These are phyloP conservation scores for Platorchestia sp. DNA, from an alignment of 1,140 invertebrate genomes.

Conservation along the genomic window DNA sequence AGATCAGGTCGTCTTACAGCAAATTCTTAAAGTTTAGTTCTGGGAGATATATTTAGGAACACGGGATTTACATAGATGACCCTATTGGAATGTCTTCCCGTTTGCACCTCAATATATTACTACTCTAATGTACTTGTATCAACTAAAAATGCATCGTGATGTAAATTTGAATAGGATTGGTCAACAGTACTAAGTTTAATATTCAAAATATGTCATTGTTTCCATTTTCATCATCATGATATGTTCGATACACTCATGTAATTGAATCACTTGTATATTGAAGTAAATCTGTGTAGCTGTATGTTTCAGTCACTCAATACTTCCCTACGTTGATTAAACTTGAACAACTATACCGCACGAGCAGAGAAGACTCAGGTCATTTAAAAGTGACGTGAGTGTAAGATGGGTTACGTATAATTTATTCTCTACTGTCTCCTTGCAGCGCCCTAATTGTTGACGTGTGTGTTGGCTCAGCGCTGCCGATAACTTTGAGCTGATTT, in stretches of 20 bases:
- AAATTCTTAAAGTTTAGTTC: background rate
- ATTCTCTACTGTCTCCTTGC: background rate
- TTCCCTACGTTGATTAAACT: background rate
- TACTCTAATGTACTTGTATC: too few relatives aligned
- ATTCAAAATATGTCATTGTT: too few relatives aligned
- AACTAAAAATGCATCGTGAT: too few relatives aligned
- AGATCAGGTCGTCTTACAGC: background rate
- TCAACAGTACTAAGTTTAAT: too few relatives aligned
- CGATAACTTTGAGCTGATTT: constrained; percentile 39
- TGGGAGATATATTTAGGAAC: background rate
- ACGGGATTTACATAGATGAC: too few relatives aligned
- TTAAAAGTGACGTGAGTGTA: background rate
- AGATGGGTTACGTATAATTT: background rate
- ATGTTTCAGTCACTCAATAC: background rate
- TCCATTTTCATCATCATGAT: too few relatives aligned
- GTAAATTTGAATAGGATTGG: too few relatives aligned
- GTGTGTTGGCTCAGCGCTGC: background rate
- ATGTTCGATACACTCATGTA: too few relatives aligned
- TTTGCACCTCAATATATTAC: too few relatives aligned
- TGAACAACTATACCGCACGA: background rate
- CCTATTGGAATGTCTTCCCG: too few relatives aligned
- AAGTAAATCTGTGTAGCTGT: background rate
- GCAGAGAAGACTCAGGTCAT: background rate
- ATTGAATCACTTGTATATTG: too few relatives aligned
- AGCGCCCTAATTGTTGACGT: background rate